A percentile compares a stretch with the other conserved stretches of the same genome.
These are phyloP conservation scores for Lycia hirtaria DNA, from an alignment of 2,888 invertebrate species.

Conservation along the genomic window DNA sequence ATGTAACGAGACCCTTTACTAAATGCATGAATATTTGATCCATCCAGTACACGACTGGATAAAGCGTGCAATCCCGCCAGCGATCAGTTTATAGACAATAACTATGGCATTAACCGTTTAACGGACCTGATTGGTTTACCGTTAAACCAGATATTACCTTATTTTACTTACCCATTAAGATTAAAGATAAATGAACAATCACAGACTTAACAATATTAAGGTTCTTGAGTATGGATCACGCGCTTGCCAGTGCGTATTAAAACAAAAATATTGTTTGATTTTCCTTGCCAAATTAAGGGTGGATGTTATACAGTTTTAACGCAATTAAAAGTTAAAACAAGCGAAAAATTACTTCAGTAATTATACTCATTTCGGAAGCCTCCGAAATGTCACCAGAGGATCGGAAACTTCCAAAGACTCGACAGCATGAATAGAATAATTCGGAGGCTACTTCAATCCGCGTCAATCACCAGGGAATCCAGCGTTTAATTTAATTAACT, in stretches of 20 bases:
- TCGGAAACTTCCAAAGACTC: slow-evolving; percentile 10
- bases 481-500: slow-evolving; percentile 39
- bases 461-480: slow-evolving; percentile 39
- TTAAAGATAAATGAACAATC: too few species aligned
- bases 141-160: too few species aligned
- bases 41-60: slow-evolving; percentile 40
- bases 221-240: too few species aligned
- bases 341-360: not conserved
- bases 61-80: slow-evolving; percentile 26
- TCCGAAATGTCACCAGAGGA: slow-evolving; percentile 14
- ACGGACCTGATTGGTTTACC: slow-evolving; percentile 1
- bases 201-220: too few species aligned
- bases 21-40: slow-evolving; percentile 51
- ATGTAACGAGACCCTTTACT: not conserved
- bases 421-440: slow-evolving; percentile 17
- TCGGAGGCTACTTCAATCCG: slow-evolving; percentile 18
- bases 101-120: slow-evolving; percentile 3
- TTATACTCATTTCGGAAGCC: not conserved
- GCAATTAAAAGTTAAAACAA: too few species aligned
- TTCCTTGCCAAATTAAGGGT: too few species aligned
- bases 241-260: too few species aligned
- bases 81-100: slow-evolving; percentile 29
- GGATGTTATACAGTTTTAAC: too few species aligned
- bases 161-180: too few species aligned
- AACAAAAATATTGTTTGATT: too few species aligned